Conservation (phyloP, 2,797 vertebrate species). For the Etheostoma perlongum region DNA sequence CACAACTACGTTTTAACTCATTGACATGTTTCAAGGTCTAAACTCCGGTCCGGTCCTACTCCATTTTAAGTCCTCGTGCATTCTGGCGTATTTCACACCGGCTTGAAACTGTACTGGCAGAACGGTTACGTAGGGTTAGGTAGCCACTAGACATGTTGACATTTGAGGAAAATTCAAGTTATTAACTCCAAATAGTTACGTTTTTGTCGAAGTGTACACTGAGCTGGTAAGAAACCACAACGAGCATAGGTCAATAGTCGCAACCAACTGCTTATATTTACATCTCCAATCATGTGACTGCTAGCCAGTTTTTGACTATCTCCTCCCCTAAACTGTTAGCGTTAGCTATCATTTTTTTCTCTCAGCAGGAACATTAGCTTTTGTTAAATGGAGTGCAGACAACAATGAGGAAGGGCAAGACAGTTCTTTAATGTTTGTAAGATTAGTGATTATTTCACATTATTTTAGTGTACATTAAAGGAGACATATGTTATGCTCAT, state of each 20-base stretch:
- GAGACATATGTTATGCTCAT: too few species aligned
- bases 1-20: too few species aligned
- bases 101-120: not conserved
- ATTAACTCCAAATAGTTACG: too few species aligned
- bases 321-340: not conserved
- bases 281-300: not conserved
- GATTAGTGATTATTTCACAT: not conserved
- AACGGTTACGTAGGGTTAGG: too few species aligned
- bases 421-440: not conserved
- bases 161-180: too few species aligned
- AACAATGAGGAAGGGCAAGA: not conserved
- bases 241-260: too few species aligned
- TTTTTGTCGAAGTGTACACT: not conserved
- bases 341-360: not conserved
- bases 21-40: not conserved
- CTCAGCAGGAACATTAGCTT: not conserved
- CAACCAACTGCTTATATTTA: too few species aligned
- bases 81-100: too few species aligned
- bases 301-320: not conserved
- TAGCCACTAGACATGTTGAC: too few species aligned
- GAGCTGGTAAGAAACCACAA: not conserved
- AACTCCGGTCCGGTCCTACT: slow-evolving; percentile 4
- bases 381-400: too few species aligned
- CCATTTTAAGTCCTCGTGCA: not conserved
- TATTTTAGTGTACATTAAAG: not conserved